Evolutionary conservation across 2,888 invertebrate genomes (phyloP).

Genomic region (Ectobius pallidus): DNA sequence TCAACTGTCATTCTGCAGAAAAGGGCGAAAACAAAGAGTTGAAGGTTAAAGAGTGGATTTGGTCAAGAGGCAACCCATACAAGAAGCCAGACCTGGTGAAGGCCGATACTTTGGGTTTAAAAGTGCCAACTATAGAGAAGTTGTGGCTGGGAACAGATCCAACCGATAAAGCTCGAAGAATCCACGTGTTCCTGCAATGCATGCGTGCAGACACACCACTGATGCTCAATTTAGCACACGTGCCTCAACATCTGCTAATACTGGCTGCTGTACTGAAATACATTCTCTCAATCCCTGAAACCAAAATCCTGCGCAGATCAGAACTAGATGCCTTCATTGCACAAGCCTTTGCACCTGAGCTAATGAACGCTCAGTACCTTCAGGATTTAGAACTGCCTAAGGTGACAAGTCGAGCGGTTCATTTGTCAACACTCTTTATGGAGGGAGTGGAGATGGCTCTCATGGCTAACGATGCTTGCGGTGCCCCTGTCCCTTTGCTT

Average conservation of each 20-base stretch:
- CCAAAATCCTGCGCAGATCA: constrained; percentile 69
- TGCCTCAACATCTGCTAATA: constrained; percentile 86
- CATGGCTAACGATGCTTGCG: constrained; percentile 91
- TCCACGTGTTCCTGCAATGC: constrained; percentile 84
- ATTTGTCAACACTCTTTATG: constrained; percentile 88
- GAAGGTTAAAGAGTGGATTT: constrained; percentile 86
- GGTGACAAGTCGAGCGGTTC: constrained; percentile 81
- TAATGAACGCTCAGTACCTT: constrained; percentile 85
- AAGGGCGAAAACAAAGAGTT: constrained; percentile 67
- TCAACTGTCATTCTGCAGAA: constrained; percentile 89
- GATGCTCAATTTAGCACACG: constrained; percentile 84
- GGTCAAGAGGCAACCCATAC: constrained; percentile 77
- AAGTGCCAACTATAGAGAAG: constrained; percentile 88
- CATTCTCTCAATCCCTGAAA: constrained; percentile 54
- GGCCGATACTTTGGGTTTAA: constrained; percentile 86
- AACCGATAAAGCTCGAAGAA: constrained; percentile 86
- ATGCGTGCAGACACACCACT: constrained; percentile 86
- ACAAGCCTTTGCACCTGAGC: constrained; percentile 85
- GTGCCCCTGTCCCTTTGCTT: constrained; percentile 90
- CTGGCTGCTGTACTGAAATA: constrained; percentile 81
- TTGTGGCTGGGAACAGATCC: constrained; percentile 94
- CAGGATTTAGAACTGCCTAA: constrained; percentile 86
- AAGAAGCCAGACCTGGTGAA: constrained; percentile 74
- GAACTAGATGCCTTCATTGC: constrained; percentile 91
- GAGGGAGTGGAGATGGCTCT: constrained; percentile 87